Evolutionary conservation across 2,113 vertebrate genomes (phyloP), one percentile per base, ranked within the genome.

Genomic region (Lipotes vexillifer): DNA sequence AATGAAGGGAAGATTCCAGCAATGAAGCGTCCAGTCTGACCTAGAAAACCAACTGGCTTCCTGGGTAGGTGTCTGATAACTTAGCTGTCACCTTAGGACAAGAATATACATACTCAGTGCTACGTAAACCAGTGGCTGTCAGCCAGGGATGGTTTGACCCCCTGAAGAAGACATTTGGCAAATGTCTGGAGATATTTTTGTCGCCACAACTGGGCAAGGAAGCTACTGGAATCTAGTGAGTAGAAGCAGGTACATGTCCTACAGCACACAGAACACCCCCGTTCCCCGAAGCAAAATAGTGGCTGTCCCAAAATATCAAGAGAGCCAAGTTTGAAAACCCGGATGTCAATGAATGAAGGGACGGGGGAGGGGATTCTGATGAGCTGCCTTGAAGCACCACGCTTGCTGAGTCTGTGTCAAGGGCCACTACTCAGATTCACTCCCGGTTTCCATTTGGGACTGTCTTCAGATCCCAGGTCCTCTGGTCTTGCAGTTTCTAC

Each of bases 391-490:
- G 77, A 57, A 55, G 38, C n/a, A 74, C 14, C n/a, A 74, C 14
- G 14, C 11, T 6, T 41, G 18, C 13, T 59, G 36, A 15, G 2
- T 44, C 21, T 25, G 8, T 3, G 21, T 3, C 9, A 66, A 61
- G 20, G 2, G 33, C 57, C 65, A 14, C 49, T 3, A 1, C 36
- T 38, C 46, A 41, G 12, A 38, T 13, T 1, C 18, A 2, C 23
- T 6, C 6, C 49, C 11, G 14, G 9, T 29, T 41, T 57, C 12
- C 2, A 0, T 41, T 0, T 1, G 49, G n/a, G 25, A 4, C 66
- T 31, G 49, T 55, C 33, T 12, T 38, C n/a, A 36, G 27, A 55
- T 36, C 65, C 65, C 15, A 6, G 27, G 11, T 41, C 9, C 27
- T 72, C 68, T 33, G 27, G 41, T 41, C 36, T 31, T 69, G 17